Evolutionary conservation across 2,113 vertebrate species (phyloP).

Genomic region (Dipodomys merriami): DNA sequence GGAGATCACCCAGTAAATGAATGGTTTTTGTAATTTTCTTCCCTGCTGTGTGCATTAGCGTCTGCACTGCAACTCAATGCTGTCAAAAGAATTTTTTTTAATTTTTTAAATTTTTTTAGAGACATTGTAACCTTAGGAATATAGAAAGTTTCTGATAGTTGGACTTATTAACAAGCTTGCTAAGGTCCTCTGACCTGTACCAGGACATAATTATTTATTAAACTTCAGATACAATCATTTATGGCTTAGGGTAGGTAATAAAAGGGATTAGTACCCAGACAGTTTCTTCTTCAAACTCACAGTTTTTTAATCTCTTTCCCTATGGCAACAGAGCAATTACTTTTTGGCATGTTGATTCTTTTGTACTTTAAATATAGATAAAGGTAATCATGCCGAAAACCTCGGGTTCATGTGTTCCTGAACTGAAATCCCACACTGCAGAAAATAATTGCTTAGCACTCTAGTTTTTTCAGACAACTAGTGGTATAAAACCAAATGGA

Average conservation of each 20-base stretch:
- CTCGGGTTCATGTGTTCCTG: constrained; percentile 53
- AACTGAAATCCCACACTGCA: constrained; percentile 53
- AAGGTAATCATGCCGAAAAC: constrained; percentile 75
- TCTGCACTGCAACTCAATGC: constrained; percentile 9
- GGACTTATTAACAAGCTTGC: constrained; percentile 56
- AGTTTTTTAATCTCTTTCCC: constrained; percentile 78
- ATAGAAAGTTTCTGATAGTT: constrained; percentile 65
- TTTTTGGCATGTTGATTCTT: constrained; percentile 75
- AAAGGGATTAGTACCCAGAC: constrained; percentile 74
- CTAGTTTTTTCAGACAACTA: neutral
- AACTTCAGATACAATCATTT: constrained; percentile 65
- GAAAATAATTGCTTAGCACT: constrained; percentile 33
- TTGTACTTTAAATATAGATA: constrained; percentile 79
- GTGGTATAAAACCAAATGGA: neutral
- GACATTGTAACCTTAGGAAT: constrained; percentile 33
- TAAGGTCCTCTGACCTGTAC: constrained; percentile 70
- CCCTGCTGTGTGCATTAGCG: constrained; percentile 63
- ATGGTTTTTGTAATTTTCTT: constrained; percentile 67
- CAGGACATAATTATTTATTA: constrained; percentile 76
- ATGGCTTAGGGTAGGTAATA: constrained; percentile 72
- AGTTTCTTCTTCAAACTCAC: constrained; percentile 72
- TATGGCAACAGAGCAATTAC: constrained; percentile 80
- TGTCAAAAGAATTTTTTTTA: constrained; percentile 63
- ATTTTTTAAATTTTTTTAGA: neutral
- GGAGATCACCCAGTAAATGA: constrained; percentile 70